Base-by-base conservation (phyloP, 2,888 invertebrate species). In the Diarsia dahlii region DNA sequence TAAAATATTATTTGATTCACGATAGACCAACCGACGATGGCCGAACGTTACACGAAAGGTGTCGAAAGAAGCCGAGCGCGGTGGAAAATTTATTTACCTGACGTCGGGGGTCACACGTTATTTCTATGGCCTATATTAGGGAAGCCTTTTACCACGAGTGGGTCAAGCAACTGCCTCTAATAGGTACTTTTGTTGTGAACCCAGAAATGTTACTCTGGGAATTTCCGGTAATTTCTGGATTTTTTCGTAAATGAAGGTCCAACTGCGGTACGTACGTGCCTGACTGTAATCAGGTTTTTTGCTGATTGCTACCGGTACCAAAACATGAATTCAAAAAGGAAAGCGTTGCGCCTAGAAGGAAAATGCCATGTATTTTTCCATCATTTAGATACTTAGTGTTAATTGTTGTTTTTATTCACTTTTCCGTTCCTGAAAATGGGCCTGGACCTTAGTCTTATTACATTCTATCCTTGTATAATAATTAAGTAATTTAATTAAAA, bases 71-170 rank as follows among this genome's bases (percentile, higher is more conserved):
- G 34, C 68, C 68, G 71, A 76, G 67, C n/a, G 58, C 60, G 72
- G 50, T 68, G 58, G 71, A 71, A 80, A 73, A 87, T 76, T 77
- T 86, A 86, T 89, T 80, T 84, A 87, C 85, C 80, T 87, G 85
- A 76, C 71, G 72, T 60, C 74, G 69, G 69, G 87, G 80, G 80
- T 83, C 80, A 81, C 84, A 80, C 81, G 79, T 85, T 88, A 89
- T 82, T 85, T 84, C 74, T 86, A 84, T 81, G 84, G 81, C 76
- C 76, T 84, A 78, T 89, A 87, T 90, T 86, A 87, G 81, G 84
- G 74, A 83, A 88, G 84, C 85, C 85, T 89, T 89, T 90, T 89
- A 84, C 81, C 79, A 75, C 69, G 77, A 87, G 80, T 81, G 83
- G 83, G 81, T 84, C 85, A 84, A 83, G 76, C 86, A 85, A 88